Conservation (phyloP, 2,888 invertebrate genomes). For the Congeria kusceri region DNA sequence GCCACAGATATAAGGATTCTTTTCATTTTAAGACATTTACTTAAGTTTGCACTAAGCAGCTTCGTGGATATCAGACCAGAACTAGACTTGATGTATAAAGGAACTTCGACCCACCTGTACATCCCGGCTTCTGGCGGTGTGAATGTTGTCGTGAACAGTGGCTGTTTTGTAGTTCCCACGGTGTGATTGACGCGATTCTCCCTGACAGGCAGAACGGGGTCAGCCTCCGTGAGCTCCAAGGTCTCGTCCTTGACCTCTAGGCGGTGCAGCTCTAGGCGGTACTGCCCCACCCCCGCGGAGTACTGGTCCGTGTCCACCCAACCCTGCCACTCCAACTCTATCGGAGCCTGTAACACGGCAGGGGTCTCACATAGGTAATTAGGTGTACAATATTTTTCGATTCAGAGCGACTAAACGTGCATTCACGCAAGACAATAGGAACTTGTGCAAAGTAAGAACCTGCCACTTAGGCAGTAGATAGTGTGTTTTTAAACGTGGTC, state of each 20-base stretch:
- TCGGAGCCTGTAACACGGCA: constrained; percentile 12
- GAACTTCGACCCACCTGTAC: constrained; percentile 49
- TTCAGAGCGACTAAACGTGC: no score
- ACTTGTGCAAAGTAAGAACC: no score
- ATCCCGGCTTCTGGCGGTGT: constrained; percentile 59
- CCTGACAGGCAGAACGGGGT: neutral
- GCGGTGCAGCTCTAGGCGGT: constrained; percentile 59
- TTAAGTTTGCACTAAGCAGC: no score
- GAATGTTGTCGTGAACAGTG: constrained; percentile 17
- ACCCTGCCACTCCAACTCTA: constrained; percentile 58
- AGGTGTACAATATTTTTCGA: no score
- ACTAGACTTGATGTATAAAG: no score
- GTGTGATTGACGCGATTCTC: neutral
- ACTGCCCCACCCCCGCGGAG: constrained; percentile 54
- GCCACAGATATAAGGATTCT: no score
- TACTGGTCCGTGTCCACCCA: constrained; percentile 50
- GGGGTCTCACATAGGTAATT: neutral
- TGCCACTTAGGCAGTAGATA: no score
- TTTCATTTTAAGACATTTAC: no score
- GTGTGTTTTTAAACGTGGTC: no score
- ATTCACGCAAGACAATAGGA: no score
- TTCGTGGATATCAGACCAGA: no score
- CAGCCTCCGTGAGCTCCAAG: constrained; percentile 24
- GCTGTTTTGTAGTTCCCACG: neutral
- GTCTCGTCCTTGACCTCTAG: constrained; percentile 39